These are phyloP conservation scores for Myoxocephalus aenaeus DNA, from an alignment of 2,797 vertebrate genomes.

Conservation along the genomic window DNA sequence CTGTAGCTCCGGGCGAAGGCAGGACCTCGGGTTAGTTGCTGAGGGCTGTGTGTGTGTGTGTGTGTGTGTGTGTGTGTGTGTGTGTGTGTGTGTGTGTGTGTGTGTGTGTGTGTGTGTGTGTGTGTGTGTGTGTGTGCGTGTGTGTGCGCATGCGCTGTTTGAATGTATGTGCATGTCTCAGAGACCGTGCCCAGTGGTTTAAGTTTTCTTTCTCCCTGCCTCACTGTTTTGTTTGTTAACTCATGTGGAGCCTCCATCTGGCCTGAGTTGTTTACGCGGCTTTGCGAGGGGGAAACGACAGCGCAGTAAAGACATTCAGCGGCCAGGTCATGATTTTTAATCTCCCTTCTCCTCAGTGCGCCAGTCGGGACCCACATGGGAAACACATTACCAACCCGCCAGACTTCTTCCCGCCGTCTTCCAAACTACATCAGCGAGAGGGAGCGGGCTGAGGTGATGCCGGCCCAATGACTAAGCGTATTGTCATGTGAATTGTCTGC, in stretches of 20 bases:
- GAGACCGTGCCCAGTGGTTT: neutral
- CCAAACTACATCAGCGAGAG: neutral
- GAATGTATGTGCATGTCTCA: conserved; percentile 4
- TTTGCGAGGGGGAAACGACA: conserved; percentile 22
- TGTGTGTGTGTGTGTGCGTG: neutral
- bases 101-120: neutral
- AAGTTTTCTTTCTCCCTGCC: neutral
- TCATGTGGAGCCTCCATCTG: conserved; percentile 4
- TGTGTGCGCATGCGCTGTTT: neutral
- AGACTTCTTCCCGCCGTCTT: neutral
- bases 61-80: neutral
- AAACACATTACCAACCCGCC: neutral
- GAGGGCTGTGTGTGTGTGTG: neutral
- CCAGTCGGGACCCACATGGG: neutral
- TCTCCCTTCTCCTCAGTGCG: neutral
- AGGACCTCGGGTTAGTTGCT: neutral
- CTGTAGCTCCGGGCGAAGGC: neutral
- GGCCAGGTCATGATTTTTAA: conserved; percentile 2
- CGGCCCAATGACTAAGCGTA: conserved; percentile 63
- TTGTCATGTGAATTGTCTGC: conserved; percentile 51
- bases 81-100: neutral
- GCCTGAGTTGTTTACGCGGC: conserved; percentile 17
- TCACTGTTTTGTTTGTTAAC: conserved; percentile 19
- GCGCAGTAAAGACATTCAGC: conserved; percentile 11
- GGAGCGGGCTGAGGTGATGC: conserved; percentile 47